Percentiles rank a stretch among this genome's conserved stretches.
phyloP scores from a whole-genome alignment of 2,113 vertebrate species.

The Fukomys damarensis region DNA sequence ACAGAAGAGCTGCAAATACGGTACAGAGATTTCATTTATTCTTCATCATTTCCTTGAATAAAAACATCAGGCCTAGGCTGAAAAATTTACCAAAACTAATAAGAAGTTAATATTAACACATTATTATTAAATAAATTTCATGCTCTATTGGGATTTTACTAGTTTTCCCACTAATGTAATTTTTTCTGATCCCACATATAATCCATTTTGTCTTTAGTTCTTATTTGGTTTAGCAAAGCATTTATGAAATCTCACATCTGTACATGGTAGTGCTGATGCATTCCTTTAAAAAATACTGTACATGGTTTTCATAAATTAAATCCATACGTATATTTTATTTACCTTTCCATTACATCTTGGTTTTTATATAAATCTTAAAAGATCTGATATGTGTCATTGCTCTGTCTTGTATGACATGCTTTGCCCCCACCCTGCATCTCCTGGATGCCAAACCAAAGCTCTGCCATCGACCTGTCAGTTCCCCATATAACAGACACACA shows the following conservation, averaged over 20 bases:
- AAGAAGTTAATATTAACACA: background rate
- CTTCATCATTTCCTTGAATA: background rate
- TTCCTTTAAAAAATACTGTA: background rate
- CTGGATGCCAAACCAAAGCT: background rate
- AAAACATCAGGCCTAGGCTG: background rate
- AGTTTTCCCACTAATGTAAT: background rate
- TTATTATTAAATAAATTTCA: background rate
- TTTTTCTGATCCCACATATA: background rate
- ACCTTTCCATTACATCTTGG: background rate
- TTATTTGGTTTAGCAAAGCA: background rate
- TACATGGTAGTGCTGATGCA: background rate
- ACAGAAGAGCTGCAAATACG: background rate
- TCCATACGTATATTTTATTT: background rate
- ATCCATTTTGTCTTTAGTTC: background rate
- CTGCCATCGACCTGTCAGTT: background rate
- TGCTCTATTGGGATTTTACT: background rate
- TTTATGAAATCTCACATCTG: background rate
- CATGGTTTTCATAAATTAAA: background rate
- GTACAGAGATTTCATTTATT: background rate
- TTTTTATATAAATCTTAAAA: background rate
- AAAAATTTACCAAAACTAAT: background rate
- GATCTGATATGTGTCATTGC: background rate
- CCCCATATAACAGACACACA: background rate
- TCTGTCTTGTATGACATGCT: background rate
- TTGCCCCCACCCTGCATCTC: background rate